Evolutionary conservation across 2,888 invertebrate genomes (phyloP), one percentile per base, ranked within the genome.

Genomic region (Autographa gamma): DNA sequence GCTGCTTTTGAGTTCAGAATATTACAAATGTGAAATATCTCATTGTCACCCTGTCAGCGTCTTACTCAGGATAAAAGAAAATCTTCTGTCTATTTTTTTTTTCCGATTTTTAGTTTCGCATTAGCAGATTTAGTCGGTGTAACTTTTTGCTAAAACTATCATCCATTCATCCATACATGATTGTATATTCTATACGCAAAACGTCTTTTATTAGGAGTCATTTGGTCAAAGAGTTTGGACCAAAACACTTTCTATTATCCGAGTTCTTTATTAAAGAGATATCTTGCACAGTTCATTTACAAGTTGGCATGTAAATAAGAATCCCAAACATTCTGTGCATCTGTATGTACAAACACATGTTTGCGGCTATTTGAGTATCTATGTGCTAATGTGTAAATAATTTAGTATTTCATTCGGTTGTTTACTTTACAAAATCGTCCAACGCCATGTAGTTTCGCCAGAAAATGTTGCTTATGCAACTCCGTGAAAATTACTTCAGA

Each of bases 361-460:
- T n/a, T 48, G 48, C 48, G 48, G 48, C 48, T 48, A n/a, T 48
- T 48, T 48, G 48, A 48, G 48, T 48, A 48, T 48, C 48, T 48
- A 48, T 48, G 48, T 48, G 31, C 56, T 63, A 32, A 67, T 71
- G 43, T 67, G 77, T 68, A 65, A 71, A 76, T 80, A 80, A 77
- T 72, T 68, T 60, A 25, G 43, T 66, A 68, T 66, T 41, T 68
- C 65, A 54, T 59, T 18, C 64, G 41, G 62, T 71, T 80, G 77
- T 80, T 80, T 69, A 73, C 66, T 69, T 25, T 43, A 66, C 18
- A 66, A 54, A 77, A 66, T 63, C 68, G 73, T 72, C 74, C 63
- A 69, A 78, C 52, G 60, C 19, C 64, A 25, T 48, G 48, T 43
- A 69, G 63, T 34, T 78, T 67, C 25, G 62, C 63, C 63, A 71